A percentile compares a stretch with the other conserved stretches of the same genome.
Conservation (phyloP, 2,888 invertebrate species). For the Volucella inanis region DNA sequence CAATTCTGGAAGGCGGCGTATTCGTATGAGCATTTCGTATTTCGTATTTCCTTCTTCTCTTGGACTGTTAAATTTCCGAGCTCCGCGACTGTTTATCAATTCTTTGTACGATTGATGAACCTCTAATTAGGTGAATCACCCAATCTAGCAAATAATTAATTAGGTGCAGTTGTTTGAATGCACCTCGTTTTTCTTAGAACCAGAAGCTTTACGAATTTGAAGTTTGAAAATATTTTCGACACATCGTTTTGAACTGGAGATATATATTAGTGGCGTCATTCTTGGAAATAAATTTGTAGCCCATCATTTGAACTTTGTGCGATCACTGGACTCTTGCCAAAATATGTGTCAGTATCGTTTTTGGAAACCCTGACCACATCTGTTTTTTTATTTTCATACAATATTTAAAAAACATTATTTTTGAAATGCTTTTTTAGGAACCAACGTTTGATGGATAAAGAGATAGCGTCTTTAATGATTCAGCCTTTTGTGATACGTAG, state of each 20-base stretch:
- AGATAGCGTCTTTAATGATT: no score
- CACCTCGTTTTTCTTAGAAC: not conserved
- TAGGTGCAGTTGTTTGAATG: not conserved
- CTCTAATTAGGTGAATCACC: constrained; percentile 35
- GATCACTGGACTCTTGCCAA: constrained; percentile 41
- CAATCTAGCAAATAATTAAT: constrained; percentile 32
- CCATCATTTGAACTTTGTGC: constrained; percentile 45
- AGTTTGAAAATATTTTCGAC: not conserved
- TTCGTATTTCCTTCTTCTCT: no score
- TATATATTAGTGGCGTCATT: not conserved
- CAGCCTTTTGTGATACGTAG: no score
- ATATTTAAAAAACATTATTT: not conserved
- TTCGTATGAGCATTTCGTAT: no score
- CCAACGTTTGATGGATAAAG: not conserved
- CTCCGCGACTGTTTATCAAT: no score
- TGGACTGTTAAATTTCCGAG: no score
- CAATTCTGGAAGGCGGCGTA: not conserved
- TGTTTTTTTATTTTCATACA: constrained; percentile 9
- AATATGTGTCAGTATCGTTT: not conserved
- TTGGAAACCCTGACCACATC: not conserved
- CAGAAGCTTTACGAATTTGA: not conserved
- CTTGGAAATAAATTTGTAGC: constrained; percentile 17
- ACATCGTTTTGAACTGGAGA: not conserved
- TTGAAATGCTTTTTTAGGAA: no score
- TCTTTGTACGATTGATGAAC: not conserved